Evolutionary conservation across 2,888 invertebrate species (phyloP), one percentile per base, ranked within the genome.

Genomic region (Drepanosiphum platanoidis): DNA sequence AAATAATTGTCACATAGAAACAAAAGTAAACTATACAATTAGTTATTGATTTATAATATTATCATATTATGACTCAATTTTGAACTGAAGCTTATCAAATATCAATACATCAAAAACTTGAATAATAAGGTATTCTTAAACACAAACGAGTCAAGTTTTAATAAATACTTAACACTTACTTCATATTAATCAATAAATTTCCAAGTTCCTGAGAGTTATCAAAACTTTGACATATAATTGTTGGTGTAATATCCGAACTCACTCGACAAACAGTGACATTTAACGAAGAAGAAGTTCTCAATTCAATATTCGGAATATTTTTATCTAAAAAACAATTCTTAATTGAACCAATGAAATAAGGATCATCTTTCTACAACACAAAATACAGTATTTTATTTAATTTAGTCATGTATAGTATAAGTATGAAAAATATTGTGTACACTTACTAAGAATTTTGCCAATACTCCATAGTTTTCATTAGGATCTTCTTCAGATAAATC

Each of bases 401-500:
- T n/a, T n/a, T n/a, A n/a, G n/a, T n/a, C n/a, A n/a, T n/a, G n/a
- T n/a, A n/a, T n/a, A n/a, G n/a, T n/a, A n/a, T n/a, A n/a, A n/a
- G n/a, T n/a, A n/a, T n/a, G n/a, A n/a, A n/a, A 36, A 52, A 77
- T 61, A 36, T 22, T 34, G 30, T 61, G 27, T 27, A 36, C 15
- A 81, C 58, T 72, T 39, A 81, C 81, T 46, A 83, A 46, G 36
- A 42, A 83, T 52, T 32, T 66, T 75, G 46, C 46, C 34, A 83
- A 83, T 52, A 30, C 42, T 13, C 64, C 61, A 36, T 83, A 27
- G 66, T 46, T 52, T 66, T 34, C 36, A 34, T 34, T 22, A 5
- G 71, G n/a, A 32, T 82, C 9, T 8, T 42, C 32, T 30, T 72
- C 18, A 82, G 32, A 32, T 32, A n/a, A n/a, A 2, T 71, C 7